These are phyloP conservation scores for Orcinus orca DNA, from an alignment of 2,113 vertebrate species.

Conservation along the genomic window DNA sequence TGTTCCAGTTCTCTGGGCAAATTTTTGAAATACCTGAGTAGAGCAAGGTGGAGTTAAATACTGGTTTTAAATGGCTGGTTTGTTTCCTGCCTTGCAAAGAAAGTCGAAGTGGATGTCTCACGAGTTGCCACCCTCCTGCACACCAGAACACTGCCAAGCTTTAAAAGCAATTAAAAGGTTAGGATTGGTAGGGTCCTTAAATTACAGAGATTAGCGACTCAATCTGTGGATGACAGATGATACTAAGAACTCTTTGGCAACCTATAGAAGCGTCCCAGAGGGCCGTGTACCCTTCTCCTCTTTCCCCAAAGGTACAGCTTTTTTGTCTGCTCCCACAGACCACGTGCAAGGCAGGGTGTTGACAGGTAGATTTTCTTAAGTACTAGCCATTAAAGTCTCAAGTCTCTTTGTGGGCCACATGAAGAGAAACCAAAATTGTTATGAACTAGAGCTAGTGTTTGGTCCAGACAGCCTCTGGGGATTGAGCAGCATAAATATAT, in stretches of 20 bases:
- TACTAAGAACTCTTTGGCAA: constrained; percentile 20
- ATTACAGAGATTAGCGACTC: constrained; percentile 68
- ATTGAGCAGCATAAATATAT: constrained; percentile 70
- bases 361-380: constrained; percentile 71
- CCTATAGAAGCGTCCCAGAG: background rate
- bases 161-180: constrained; percentile 63
- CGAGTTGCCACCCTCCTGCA: constrained; percentile 36
- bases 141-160: constrained; percentile 35
- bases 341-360: constrained; percentile 18
- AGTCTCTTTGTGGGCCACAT: constrained; percentile 60
- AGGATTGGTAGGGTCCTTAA: constrained; percentile 48
- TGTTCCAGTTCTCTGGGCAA: constrained; percentile 49
- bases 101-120: background rate
- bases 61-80: constrained; percentile 47
- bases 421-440: constrained; percentile 62
- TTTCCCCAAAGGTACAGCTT: constrained; percentile 28
- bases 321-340: constrained; percentile 54
- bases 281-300: background rate
- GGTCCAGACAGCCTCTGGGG: constrained; percentile 64
- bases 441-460: constrained; percentile 55
- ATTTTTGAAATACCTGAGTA: constrained; percentile 50
- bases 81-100: constrained; percentile 57
- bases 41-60: constrained; percentile 38
- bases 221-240: constrained; percentile 53
- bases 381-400: constrained; percentile 60